These are phyloP conservation scores for Megalops atlanticus DNA, from an alignment of 2,113 vertebrate species.

Conservation along the genomic window DNA sequence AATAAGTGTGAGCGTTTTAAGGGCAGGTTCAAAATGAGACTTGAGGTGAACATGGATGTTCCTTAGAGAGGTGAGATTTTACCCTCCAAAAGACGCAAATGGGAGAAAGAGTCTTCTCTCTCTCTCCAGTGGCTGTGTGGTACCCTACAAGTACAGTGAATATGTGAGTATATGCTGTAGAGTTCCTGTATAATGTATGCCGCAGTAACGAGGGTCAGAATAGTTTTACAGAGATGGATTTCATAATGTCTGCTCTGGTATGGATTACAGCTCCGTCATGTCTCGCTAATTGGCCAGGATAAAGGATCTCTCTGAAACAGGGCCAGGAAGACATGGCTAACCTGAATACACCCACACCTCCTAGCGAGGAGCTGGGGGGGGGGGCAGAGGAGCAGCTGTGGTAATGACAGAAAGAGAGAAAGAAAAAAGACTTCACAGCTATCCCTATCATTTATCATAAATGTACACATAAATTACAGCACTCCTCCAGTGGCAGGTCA, in stretches of 20 bases:
- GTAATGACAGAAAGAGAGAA: not conserved
- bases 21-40: not conserved
- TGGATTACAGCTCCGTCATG: slow-evolving; percentile 5
- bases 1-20: not conserved
- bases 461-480: not conserved
- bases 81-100: not conserved
- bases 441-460: not conserved
- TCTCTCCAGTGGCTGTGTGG: not conserved
- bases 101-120: not conserved
- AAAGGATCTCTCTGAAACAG: slow-evolving; percentile 29
- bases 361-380: too few species aligned
- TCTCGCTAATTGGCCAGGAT: slow-evolving; percentile 36
- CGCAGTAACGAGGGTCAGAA: not conserved
- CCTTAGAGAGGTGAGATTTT: not conserved
- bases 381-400: not conserved
- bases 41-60: not conserved
- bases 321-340: slow-evolving; percentile 1
- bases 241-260: not conserved
- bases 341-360: not conserved
- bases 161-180: not conserved
- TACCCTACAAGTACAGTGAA: not conserved
- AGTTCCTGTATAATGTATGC: slow-evolving; percentile 2
- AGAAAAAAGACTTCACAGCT: not conserved
- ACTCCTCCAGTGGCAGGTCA: not conserved
- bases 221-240: slow-evolving; percentile 6